Conservation (phyloP, 2,113 vertebrate species). For the Rhadina sibilatrix region DNA sequence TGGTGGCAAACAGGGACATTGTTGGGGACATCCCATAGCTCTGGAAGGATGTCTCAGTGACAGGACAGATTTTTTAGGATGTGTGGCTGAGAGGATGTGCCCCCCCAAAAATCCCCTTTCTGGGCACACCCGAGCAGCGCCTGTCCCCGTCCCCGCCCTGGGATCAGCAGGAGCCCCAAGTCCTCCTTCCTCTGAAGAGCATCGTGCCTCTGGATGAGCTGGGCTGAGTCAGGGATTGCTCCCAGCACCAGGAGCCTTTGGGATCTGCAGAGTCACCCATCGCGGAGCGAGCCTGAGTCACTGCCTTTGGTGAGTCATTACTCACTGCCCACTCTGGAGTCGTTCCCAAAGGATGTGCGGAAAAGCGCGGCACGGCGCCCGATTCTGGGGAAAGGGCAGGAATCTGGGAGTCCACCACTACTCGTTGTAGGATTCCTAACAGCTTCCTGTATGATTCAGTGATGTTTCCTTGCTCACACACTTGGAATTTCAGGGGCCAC, state of each 20-base stretch:
- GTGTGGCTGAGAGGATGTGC: neutral
- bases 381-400: fast-evolving
- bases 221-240: fast-evolving
- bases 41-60: neutral
- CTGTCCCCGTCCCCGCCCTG: fast-evolving
- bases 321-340: fast-evolving
- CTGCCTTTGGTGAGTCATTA: no score
- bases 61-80: neutral
- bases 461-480: neutral
- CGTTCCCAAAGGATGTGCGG: fast-evolving
- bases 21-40: neutral
- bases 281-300: neutral
- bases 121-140: no score
- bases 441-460: neutral
- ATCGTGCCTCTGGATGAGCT: fast-evolving
- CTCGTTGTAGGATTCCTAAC: neutral
- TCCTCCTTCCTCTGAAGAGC: no score
- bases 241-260: neutral
- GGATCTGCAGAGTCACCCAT: neutral
- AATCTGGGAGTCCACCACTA: neutral
- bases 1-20: neutral
- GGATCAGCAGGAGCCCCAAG: neutral
- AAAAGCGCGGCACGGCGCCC: fast-evolving
- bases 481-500: fast-evolving
- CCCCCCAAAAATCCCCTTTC: neutral